Base-by-base conservation (phyloP, 2,797 vertebrate species). In the Trachops cirrhosus region DNA sequence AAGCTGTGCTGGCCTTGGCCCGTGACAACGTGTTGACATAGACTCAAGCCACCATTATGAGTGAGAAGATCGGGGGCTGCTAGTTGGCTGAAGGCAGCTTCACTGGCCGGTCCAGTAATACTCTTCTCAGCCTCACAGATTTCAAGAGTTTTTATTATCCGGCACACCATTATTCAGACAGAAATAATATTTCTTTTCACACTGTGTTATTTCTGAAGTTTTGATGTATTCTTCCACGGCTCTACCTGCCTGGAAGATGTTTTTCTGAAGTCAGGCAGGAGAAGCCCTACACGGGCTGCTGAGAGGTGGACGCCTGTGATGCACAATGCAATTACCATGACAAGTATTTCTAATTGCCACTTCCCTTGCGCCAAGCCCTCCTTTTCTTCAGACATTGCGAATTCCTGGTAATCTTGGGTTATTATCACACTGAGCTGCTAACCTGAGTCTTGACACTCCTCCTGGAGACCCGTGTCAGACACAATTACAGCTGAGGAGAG, bases 341-440 rank as follows among this genome's bases (percentile, higher is more conserved):
- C 97, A 96, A 97, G 97, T 92, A 96, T 98, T 97, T 97, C 95
- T 98, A 98, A 98, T 98, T 98, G 98, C 96, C 86, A 78, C 71
- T 68, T 95, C 68, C 75, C 93, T 92, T 92, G 48, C 73, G 93
- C 82, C 71, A 37, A 84, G 26, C 71, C 64, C 80, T 95, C 92
- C 64, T 96, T 97, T 89, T 83, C 93, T 97, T 92, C 77, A 96
- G 92, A 93, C 97, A 89, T 89, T 54, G 94, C 14, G 89, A 97
- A 96, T 96, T 95, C 97, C 96, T 97, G 97, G 97, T 98, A 98
- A 98, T 98, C 98, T 98, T 95, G 90, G 96, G 95, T 98, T 98
- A 98, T 98, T 98, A 98, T 98, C 97, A 93, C 83, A 94, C 96
- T 62, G 87, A 98, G 98, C 94, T 97, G 97, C 95, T 73, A 57